Percentiles rank a stretch among this genome's conserved stretches.
Conservation (phyloP, 2,113 vertebrate genomes). For the Eonycteris spelaea region DNA sequence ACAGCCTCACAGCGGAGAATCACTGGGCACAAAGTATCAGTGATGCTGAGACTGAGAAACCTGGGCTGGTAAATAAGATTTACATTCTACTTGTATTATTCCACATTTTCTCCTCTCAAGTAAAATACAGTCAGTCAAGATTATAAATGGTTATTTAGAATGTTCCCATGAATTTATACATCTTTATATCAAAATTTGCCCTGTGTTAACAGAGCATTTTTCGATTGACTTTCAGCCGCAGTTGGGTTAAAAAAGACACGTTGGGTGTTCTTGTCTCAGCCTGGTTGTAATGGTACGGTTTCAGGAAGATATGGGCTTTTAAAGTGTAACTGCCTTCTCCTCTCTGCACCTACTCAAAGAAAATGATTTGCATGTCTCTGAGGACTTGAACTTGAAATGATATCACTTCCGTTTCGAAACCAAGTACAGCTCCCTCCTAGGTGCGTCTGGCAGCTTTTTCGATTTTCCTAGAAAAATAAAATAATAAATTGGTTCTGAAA, state of each 20-base stretch:
- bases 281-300: neutral
- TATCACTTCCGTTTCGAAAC: neutral
- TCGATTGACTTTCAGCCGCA: neutral
- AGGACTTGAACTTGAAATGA: slow-evolving; percentile 18
- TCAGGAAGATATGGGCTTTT: neutral
- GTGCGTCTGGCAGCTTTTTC: neutral
- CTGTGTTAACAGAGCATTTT: neutral
- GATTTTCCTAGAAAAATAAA: slow-evolving; percentile 14
- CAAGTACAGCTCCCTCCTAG: neutral
- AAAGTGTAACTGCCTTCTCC: neutral
- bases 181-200: neutral
- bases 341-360: neutral
- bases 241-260: neutral
- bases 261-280: neutral
- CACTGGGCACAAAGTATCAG: neutral
- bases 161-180: neutral
- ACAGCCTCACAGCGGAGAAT: neutral
- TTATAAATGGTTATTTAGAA: neutral
- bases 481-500: neutral
- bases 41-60: neutral
- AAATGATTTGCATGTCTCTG: neutral
- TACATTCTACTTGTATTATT: neutral
- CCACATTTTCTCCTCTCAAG: neutral
- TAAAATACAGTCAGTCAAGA: neutral
- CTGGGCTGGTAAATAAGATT: neutral